These are phyloP conservation scores for Macquaria ambigua DNA, from an alignment of 2,113 vertebrate genomes.

Conservation along the genomic window DNA sequence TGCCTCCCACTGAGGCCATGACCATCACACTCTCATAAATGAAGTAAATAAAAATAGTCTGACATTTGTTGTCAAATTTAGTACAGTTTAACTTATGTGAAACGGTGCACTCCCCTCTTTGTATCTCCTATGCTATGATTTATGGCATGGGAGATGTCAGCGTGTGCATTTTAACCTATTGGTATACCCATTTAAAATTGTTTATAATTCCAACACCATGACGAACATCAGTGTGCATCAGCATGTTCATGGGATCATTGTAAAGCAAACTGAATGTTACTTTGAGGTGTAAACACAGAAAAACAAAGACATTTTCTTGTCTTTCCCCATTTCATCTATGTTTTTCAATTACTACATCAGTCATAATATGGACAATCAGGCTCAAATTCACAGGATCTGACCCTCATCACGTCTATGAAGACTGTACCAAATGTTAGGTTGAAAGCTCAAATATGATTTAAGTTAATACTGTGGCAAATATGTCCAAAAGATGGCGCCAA, in stretches of 20 bases:
- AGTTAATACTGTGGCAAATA: neutral
- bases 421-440: neutral
- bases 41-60: neutral
- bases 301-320: neutral
- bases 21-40: conserved; percentile 18
- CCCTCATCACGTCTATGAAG: too few species aligned
- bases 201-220: neutral
- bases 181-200: neutral
- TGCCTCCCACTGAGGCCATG: conserved; percentile 23
- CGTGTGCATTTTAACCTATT: neutral
- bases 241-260: neutral
- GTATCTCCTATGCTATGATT: neutral
- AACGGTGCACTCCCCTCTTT: neutral
- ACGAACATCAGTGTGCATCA: neutral
- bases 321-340: too few species aligned
- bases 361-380: neutral
- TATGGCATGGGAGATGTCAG: neutral
- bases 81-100: neutral
- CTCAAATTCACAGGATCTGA: neutral
- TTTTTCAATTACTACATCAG: neutral
- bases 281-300: neutral
- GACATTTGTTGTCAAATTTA: neutral
- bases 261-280: neutral
- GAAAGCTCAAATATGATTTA: neutral
- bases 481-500: neutral